Conservation (phyloP, 1,140 invertebrate genomes). For the Polypedilum vanderplanki region DNA sequence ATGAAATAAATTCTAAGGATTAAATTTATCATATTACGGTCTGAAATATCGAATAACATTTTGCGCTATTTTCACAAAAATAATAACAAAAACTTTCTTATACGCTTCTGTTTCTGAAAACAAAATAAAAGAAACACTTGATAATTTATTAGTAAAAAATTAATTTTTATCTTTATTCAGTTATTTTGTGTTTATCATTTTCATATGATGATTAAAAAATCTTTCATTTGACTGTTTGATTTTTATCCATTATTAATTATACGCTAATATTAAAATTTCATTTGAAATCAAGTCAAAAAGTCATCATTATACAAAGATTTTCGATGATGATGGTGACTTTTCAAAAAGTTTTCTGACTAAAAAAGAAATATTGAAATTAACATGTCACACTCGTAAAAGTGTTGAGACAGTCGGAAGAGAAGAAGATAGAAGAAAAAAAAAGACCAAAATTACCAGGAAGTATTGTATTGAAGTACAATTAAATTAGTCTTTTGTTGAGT, state of each 20-base stretch:
- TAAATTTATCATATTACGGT: too few relatives aligned
- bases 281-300: slow-evolving; percentile 22
- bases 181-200: not conserved
- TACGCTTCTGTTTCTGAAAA: slow-evolving; percentile 8
- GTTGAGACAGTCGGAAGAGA: not conserved
- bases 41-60: too few relatives aligned
- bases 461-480: too few relatives aligned
- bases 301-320: not conserved
- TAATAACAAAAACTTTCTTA: too few relatives aligned
- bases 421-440: too few relatives aligned
- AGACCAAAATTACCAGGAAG: too few relatives aligned
- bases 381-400: not conserved
- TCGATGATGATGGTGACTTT: not conserved
- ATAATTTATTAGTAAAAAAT: slow-evolving; percentile 20
- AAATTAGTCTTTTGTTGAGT: too few relatives aligned
- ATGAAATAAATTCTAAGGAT: too few relatives aligned
- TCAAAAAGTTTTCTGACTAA: slow-evolving; percentile 10
- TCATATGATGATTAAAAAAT: not conserved
- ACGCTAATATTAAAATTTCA: not conserved
- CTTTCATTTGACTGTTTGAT: too few relatives aligned
- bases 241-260: too few relatives aligned
- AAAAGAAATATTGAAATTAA: not conserved
- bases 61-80: too few relatives aligned
- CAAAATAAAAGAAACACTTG: not conserved
- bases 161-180: not conserved